These are phyloP conservation scores for Pseudomyrmex gracilis DNA, from an alignment of 1,140 invertebrate genomes.

Conservation along the genomic window DNA sequence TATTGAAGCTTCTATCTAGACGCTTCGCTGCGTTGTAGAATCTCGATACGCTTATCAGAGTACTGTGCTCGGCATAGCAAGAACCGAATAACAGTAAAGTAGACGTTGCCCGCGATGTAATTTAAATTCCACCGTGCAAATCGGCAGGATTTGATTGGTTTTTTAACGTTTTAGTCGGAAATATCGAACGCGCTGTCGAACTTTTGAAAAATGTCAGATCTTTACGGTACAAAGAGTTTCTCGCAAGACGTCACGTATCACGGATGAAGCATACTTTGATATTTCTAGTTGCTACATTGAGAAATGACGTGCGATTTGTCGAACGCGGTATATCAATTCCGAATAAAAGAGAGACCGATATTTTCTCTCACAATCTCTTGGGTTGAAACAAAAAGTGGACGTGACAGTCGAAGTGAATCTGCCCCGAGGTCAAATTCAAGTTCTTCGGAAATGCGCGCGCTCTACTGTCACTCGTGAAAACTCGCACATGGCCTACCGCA, in stretches of 20 bases:
- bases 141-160: constrained; percentile 59
- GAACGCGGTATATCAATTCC: constrained; percentile 17
- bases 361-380: constrained; percentile 10
- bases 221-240: neutral
- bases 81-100: constrained; percentile 43
- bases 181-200: constrained; percentile 26
- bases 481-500: constrained; percentile 2
- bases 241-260: constrained; percentile 16
- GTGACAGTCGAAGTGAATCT: constrained; percentile 18
- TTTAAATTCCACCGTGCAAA: constrained; percentile 42
- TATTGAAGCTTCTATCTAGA: constrained; percentile 44
- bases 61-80: constrained; percentile 26
- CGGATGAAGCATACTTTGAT: neutral
- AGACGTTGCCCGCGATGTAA: constrained; percentile 35
- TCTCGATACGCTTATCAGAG: constrained; percentile 46
- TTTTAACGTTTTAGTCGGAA: constrained; percentile 49
- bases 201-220: constrained; percentile 23
- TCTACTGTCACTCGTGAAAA: constrained; percentile 16
- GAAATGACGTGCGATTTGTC: constrained; percentile 21
- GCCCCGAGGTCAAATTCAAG: constrained; percentile 26
- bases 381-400: neutral
- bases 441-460: constrained; percentile 40
- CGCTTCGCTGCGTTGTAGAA: constrained; percentile 25
- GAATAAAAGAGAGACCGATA: neutral
- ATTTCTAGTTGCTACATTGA: neutral